Evolutionary conservation across 2,113 vertebrate species (phyloP), one percentile per base, ranked within the genome.

Genomic region (Trogon surrucura): DNA sequence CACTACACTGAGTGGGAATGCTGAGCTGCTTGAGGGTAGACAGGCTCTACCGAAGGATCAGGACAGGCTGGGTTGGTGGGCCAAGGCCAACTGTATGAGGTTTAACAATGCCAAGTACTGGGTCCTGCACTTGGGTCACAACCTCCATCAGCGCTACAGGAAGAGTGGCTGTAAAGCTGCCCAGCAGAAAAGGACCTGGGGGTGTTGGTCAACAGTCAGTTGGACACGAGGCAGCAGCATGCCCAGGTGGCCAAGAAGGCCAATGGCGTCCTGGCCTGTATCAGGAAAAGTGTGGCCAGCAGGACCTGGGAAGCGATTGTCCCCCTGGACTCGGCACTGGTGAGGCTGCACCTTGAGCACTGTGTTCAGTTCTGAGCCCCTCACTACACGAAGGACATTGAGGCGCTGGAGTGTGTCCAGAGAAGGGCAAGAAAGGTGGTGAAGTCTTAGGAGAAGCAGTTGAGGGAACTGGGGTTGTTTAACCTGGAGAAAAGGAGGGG

Each of bases 361-460:
- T 45, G 32, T 0, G 29, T 5, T 4, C 27, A 73, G 13, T 44
- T 80, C 1, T 56, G 69, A 6, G 69, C 6, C 18, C 10, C 61
- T 56, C 83, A 50, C 0, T 25, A 3, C 48, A 2, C 0, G 0
- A 32, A 41, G 7, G 48, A 10, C 34, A 50, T 0, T 32, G 61
- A 50, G 5, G 30, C 23, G 26, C 48, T 69, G 48, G 26, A 50
- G 29, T 0, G 0, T 1, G 41, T 17, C 18, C 54, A 36, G 26
- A 14, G 48, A 54, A 54, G 25, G 25, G 23, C 38, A 41, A 41
- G 9, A 41, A 41, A 41, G 11, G 38, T 41, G 38, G 38, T 41
- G 38, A 41, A 15, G 7, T 14, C 36, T 60, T 18, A 9, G 25
- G 22, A 53, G 36, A 4, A 58, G 13, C 0, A 11, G 45, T 66